A percentile compares a stretch with the other conserved stretches of the same genome.
Evolutionary conservation across 2,113 vertebrate genomes (phyloP).

Genomic region (Chamaea fasciata): DNA sequence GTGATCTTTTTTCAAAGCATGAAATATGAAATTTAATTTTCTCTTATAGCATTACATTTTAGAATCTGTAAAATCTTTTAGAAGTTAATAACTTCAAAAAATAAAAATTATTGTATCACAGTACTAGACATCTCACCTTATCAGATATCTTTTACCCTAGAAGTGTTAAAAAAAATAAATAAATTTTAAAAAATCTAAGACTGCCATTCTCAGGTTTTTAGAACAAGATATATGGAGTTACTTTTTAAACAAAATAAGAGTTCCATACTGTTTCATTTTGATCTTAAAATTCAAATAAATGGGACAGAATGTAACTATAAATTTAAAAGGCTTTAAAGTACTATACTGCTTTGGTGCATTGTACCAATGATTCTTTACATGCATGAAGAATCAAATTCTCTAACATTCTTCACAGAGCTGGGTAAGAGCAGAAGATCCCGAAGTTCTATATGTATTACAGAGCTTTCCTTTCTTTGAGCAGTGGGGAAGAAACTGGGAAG

Average conservation of each 20-base stretch:
- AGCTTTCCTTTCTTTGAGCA: background rate
- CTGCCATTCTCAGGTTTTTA: background rate
- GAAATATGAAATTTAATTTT: slow-evolving; percentile 32
- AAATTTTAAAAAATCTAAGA: background rate
- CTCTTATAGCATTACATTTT: slow-evolving; percentile 19
- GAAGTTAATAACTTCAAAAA: background rate
- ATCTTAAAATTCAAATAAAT: slow-evolving; percentile 12
- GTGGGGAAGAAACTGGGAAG: background rate
- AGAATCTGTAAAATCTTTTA: slow-evolving; percentile 33
- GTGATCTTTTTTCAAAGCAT: slow-evolving; percentile 36
- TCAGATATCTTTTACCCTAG: background rate
- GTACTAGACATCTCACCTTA: background rate
- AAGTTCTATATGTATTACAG: background rate
- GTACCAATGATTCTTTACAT: background rate
- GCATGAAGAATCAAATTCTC: background rate
- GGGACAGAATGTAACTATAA: background rate
- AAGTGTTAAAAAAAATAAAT: background rate
- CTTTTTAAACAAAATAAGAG: background rate
- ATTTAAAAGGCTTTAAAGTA: background rate
- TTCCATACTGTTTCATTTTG: background rate
- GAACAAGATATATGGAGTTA: background rate
- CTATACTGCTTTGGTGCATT: slow-evolving; percentile 7
- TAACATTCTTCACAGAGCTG: background rate
- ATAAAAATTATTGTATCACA: slow-evolving; percentile 12
- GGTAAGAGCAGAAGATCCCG: background rate